Evolutionary conservation across 2,797 vertebrate species (phyloP), one percentile per base, ranked within the genome.

Genomic region (Phrynocephalus forsythii): DNA sequence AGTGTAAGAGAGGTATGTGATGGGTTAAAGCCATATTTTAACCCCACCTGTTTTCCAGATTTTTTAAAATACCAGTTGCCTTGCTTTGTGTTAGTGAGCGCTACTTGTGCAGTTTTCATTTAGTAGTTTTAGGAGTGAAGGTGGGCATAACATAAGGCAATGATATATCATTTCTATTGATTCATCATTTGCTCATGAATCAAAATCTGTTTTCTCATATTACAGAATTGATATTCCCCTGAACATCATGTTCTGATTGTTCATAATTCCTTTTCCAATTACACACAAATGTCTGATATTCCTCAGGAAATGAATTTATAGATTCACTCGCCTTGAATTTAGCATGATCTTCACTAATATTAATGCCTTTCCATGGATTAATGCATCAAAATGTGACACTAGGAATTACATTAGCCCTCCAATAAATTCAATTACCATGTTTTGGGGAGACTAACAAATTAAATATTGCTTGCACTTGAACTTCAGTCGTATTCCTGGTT

Each of bases 221-320:
- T 63, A 73, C 38, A 52, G 81, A 81, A 86, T 15, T 44, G 67
- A 30, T 63, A 73, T 80, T 72, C 50, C 48, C 50, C 18, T 44
- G 33, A 24, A 81, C 78, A 72, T 80, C 78, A 75, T 78, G 33
- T 81, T 81, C 38, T 81, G 85, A 81, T 71, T 63, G 52, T 63
- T 72, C 3, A 28, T 81, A 81, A 86, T 86, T 81, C 33, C 26
- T 66, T 81, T 86, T 30, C 33, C 79, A 81, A 26, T 81, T 73
- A 73, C 33, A 73, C 79, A 63, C 66, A 48, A 73, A 73, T 81
- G 33, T 80, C 52, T 81, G 9, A 60, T 63, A 48, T 81, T 86
- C 85, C 56, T 73, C 52, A 73, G 18, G 56, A 86, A 80, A 56
- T 56, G 52, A 13, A 56, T 56, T 56, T 56, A 66, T 28, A 20